Conservation (phyloP, 2,113 vertebrate species). For the Spea bombifrons region DNA sequence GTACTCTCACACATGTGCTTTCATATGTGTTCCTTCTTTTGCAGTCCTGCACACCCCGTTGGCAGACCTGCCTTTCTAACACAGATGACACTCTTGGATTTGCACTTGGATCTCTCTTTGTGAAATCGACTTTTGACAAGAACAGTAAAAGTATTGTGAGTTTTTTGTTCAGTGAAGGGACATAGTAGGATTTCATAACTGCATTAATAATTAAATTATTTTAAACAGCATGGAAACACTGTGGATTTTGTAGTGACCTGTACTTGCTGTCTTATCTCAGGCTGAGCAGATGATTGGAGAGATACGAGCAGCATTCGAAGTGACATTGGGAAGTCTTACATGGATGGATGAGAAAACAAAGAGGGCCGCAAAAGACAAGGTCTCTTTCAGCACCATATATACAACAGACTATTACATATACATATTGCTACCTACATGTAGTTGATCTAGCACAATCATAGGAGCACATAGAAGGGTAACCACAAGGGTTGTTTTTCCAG, state of each 20-base stretch:
- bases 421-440: too few species aligned
- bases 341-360: constrained; percentile 94
- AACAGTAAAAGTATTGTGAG: constrained; percentile 93
- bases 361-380: constrained; percentile 92
- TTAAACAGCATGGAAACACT: too few species aligned
- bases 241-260: too few species aligned
- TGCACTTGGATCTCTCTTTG: constrained; percentile 90
- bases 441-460: too few species aligned
- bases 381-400: constrained; percentile 47
- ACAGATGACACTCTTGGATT: constrained; percentile 94
- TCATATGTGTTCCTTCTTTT: constrained; percentile 23
- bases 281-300: constrained; percentile 93
- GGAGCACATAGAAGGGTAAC: too few species aligned
- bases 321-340: constrained; percentile 74
- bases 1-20: not conserved
- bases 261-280: constrained; percentile 56
- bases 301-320: constrained; percentile 87
- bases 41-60: constrained; percentile 90
- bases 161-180: too few species aligned
- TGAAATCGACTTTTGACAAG: constrained; percentile 92
- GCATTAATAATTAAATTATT: too few species aligned
- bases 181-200: too few species aligned
- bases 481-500: too few species aligned
- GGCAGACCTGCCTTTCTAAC: constrained; percentile 97
- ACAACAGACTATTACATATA: not conserved